Conservation (phyloP, 1,140 invertebrate species). For the Elysia chlorotica region DNA sequence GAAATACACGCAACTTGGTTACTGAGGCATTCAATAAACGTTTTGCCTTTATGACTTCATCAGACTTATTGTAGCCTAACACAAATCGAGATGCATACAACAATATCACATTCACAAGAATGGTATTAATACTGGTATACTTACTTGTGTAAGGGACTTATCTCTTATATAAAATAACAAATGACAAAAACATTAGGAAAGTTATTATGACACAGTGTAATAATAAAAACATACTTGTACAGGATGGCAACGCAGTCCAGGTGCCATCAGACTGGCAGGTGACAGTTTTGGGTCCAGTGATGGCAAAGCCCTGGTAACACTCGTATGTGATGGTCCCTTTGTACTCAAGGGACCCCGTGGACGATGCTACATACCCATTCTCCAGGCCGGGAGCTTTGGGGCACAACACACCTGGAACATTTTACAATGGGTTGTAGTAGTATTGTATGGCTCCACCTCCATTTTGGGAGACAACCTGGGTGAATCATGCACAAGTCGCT, state of each 20-base stretch:
- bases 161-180: not conserved
- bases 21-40: too few relatives aligned
- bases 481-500: too few relatives aligned
- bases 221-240: conserved; percentile 35
- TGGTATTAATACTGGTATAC: too few relatives aligned
- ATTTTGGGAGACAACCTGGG: too few relatives aligned
- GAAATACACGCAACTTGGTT: too few relatives aligned
- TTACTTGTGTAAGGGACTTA: not conserved
- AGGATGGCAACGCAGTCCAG: conserved; percentile 33
- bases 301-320: conserved; percentile 39
- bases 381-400: conserved; percentile 14
- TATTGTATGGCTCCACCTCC: not conserved
- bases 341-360: conserved; percentile 14
- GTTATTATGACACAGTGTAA: too few relatives aligned
- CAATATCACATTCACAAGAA: too few relatives aligned
- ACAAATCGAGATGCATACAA: too few relatives aligned
- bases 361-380: conserved; percentile 25
- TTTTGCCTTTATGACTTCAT: too few relatives aligned
- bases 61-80: too few relatives aligned
- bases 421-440: not conserved
- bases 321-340: conserved; percentile 24
- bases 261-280: conserved; percentile 24
- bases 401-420: conserved; percentile 17
- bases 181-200: too few relatives aligned
- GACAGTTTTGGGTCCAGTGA: conserved; percentile 19